These are phyloP conservation scores for Drosophila mercatorum DNA, from an alignment of 2,888 invertebrate species.

Conservation along the genomic window DNA sequence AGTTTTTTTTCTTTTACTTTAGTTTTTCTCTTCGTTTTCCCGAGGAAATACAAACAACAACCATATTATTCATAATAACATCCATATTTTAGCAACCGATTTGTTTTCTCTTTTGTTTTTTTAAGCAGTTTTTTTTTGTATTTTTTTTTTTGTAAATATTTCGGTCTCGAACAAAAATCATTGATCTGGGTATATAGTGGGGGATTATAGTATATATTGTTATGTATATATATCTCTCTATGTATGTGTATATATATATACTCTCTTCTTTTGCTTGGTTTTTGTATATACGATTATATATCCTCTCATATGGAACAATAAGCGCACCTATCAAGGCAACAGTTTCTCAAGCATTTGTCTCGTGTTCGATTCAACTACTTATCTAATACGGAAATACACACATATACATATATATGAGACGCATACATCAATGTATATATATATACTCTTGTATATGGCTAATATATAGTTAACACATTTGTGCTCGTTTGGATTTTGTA, in stretches of 20 bases:
- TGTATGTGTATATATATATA: constrained; percentile 1
- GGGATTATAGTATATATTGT: constrained; percentile 21
- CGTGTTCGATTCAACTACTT: constrained; percentile 47
- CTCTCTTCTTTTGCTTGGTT: not conserved
- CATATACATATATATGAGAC: not conserved
- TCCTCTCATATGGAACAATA: constrained; percentile 38
- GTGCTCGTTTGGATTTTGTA: constrained; percentile 46
- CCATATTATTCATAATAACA: constrained; percentile 26
- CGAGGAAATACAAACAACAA: constrained; percentile 30
- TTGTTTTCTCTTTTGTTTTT: not conserved
- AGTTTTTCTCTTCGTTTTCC: not conserved
- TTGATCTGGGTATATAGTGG: constrained; percentile 39
- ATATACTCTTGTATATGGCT: constrained; percentile 29
- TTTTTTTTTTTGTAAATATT: constrained; percentile 37
- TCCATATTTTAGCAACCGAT: constrained; percentile 13
- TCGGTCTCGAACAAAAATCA: constrained; percentile 23
- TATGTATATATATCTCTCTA: constrained; percentile 21
- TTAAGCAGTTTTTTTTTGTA: constrained; percentile 12
- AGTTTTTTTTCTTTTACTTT: not conserved
- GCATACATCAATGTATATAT: constrained; percentile 16
- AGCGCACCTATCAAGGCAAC: constrained; percentile 58
- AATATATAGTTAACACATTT: constrained; percentile 54
- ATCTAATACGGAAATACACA: constrained; percentile 33
- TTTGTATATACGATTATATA: constrained; percentile 24
- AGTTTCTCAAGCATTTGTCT: constrained; percentile 50